A percentile compares a stretch with the other conserved stretches of the same genome.
Conservation (phyloP, 2,113 vertebrate genomes). For the Urocolius indicus region DNA sequence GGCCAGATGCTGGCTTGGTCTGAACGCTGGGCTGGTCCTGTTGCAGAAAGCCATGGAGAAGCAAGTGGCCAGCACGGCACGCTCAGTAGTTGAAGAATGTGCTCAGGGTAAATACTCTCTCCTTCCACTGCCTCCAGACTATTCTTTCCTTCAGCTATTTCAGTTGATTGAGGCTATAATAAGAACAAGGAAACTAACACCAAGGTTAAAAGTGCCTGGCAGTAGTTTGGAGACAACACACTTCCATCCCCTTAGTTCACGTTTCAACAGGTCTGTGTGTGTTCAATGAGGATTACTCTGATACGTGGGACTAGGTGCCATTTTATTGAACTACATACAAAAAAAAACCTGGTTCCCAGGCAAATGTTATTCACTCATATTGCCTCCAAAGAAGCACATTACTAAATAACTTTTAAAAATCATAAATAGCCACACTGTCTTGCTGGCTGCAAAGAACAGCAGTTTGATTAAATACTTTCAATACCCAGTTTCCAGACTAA, state of each 20-base stretch:
- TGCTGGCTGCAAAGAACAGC: background rate
- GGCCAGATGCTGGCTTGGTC: fast-evolving
- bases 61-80: fast-evolving
- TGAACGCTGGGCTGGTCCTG: background rate
- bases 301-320: background rate
- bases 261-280: background rate
- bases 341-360: background rate
- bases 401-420: background rate
- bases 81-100: background rate
- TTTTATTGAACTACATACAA: background rate
- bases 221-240: background rate
- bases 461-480: background rate
- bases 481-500: background rate
- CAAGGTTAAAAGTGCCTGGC: background rate
- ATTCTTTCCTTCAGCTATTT: conserved; percentile 26
- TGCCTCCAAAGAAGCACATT: background rate
- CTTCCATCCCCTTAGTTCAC: background rate
- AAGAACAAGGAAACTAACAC: conserved; percentile 43
- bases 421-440: background rate
- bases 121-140: background rate
- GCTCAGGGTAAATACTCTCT: background rate
- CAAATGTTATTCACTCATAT: background rate
- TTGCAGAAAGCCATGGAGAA: background rate
- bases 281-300: background rate
- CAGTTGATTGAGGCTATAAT: conserved; percentile 41